phyloP scores from a whole-genome alignment of 2,888 invertebrate genomes.

The Toxonevra muliebris region DNA sequence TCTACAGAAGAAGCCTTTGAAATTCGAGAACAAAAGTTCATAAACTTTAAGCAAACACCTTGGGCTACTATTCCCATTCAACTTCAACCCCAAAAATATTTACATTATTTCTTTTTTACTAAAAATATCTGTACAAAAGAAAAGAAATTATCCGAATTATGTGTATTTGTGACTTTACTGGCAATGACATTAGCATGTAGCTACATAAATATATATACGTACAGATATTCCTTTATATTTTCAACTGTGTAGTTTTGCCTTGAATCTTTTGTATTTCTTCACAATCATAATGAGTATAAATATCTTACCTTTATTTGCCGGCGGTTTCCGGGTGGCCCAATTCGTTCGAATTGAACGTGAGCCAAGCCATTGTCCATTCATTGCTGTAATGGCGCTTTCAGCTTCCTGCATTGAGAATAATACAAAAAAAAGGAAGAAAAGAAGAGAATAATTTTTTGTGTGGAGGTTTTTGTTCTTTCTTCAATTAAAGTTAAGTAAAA shows the following conservation, averaged over 20 bases:
- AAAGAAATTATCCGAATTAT: too few species aligned
- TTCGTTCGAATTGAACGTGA: constrained; percentile 98
- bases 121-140: too few species aligned
- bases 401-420: constrained; percentile 78
- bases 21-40: too few species aligned
- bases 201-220: neutral
- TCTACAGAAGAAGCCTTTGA: too few species aligned
- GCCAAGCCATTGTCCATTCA: constrained; percentile 99
- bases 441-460: too few species aligned
- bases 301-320: constrained; percentile 85
- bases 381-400: constrained; percentile 96
- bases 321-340: constrained; percentile 99
- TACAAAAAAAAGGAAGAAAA: constrained; percentile 3
- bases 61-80: too few species aligned
- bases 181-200: too few species aligned
- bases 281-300: neutral
- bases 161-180: too few species aligned
- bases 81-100: too few species aligned
- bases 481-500: constrained; percentile 21
- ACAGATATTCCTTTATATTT: neutral
- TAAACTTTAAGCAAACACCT: too few species aligned
- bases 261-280: neutral
- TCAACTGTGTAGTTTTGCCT: neutral
- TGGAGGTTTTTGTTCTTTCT: neutral
- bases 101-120: too few species aligned